Conservation (phyloP, 2,888 invertebrate species). For the Ophion slaviceki region DNA sequence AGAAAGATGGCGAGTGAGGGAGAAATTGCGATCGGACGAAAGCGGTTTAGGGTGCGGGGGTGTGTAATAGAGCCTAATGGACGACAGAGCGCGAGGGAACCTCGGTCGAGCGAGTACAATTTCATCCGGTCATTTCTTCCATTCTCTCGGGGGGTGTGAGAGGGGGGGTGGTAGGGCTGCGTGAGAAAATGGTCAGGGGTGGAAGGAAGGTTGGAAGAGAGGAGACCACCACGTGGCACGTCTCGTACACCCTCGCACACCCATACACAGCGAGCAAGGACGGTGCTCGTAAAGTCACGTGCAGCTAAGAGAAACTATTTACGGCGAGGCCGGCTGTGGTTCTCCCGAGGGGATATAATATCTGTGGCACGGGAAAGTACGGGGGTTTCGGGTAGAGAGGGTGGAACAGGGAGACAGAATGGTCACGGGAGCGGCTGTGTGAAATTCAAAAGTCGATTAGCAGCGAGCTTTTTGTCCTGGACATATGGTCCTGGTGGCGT, state of each 20-base stretch:
- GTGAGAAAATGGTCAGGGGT: constrained; percentile 20
- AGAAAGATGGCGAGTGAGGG: constrained; percentile 5
- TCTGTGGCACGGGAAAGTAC: constrained; percentile 49
- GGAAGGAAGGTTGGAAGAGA: not conserved
- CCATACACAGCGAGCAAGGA: not conserved
- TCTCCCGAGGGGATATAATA: constrained; percentile 63
- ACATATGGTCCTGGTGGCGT: constrained; percentile 19
- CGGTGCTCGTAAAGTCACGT: constrained; percentile 66
- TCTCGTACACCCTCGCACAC: constrained; percentile 22
- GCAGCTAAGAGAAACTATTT: constrained; percentile 67
- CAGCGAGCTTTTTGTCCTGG: constrained; percentile 52
- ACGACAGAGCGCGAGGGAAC: constrained; percentile 50
- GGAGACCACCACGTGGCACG: constrained; percentile 51
- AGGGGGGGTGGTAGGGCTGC: not conserved
- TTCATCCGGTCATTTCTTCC: constrained; percentile 67
- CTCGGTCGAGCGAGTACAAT: constrained; percentile 66
- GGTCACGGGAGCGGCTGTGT: constrained; percentile 46
- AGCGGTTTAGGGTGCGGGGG: constrained; percentile 41
- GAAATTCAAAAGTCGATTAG: constrained; percentile 66
- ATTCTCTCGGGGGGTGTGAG: constrained; percentile 52
- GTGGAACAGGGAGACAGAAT: constrained; percentile 31
- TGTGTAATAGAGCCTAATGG: constrained; percentile 68
- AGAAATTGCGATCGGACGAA: constrained; percentile 60
- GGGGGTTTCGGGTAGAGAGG: constrained; percentile 17
- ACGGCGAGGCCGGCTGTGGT: constrained; percentile 57